Conservation (phyloP, 2,113 vertebrate genomes). For the Xiphias gladius region DNA sequence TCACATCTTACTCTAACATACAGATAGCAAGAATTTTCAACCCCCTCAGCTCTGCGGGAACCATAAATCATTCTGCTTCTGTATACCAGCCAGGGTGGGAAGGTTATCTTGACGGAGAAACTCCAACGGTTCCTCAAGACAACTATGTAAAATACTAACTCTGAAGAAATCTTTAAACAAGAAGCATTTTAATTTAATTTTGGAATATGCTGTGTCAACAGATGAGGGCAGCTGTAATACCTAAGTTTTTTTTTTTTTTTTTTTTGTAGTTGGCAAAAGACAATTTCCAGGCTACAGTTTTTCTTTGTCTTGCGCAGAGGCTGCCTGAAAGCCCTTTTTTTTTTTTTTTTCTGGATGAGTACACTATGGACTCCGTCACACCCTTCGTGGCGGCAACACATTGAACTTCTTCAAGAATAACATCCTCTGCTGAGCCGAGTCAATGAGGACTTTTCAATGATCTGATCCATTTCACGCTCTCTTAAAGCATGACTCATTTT, state of each 20-base stretch:
- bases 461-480: constrained; percentile 30
- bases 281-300: background rate
- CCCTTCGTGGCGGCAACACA: constrained; percentile 5
- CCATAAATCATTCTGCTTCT: constrained; percentile 51
- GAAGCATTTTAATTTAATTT: background rate
- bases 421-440: constrained; percentile 24
- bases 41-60: constrained; percentile 52
- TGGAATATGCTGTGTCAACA: background rate
- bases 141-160: background rate
- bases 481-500: constrained; percentile 9
- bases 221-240: too few species aligned
- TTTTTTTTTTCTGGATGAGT: constrained; percentile 5
- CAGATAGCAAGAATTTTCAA: constrained; percentile 46
- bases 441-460: constrained; percentile 15
- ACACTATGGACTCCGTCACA: constrained; percentile 39
- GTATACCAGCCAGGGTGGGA: background rate
- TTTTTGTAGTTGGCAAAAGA: too few species aligned
- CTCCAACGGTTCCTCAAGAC: constrained; percentile 1
- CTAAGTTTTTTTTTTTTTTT: background rate
- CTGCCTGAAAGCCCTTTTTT: background rate
- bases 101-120: constrained; percentile 37
- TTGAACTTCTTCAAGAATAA: constrained; percentile 11
- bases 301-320: constrained; percentile 8
- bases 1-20: constrained; percentile 64
- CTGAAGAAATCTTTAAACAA: background rate